Base-by-base conservation (phyloP, 2,888 invertebrate genomes). In the Mimas tiliae region DNA sequence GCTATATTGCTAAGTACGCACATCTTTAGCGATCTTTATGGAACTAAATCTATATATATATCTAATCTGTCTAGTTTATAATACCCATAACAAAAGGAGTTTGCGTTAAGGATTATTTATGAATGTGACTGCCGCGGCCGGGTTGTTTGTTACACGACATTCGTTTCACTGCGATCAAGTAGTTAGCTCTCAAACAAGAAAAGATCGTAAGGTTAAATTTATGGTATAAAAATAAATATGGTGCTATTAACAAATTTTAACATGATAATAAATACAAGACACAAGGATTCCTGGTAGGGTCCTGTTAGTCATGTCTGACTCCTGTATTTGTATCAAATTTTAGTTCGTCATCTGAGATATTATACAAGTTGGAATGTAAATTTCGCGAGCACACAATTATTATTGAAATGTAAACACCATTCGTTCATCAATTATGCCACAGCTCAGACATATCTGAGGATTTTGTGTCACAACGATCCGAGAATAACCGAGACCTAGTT, bases 401-500 rank as follows among this genome's bases (percentile, higher is more conserved):
- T 58, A 58, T 58, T 12, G 38, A 34, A 55, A 55, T n/a, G 55
- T 34, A 55, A 55, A 55, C 16, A n/a, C 55, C 52, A 51, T 21
- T 51, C 62, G 42, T 16, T 65, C 51, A 50, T 66, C 62, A 66
- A 52, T 33, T 52, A 65, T 33, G 42, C 52, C n/a, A 42, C 51
- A 14, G 50, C 38, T 38, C 34, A 42, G 48, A 66, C 62, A 52
- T 62, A 78, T 76, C 69, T 65, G 67, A 67, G 69, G 70, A 73
- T 77, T 77, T 80, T 75, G 75, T 83, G 79, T 78, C 79, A 75
- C 74, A 75, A 70, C 66, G 68, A 74, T 81, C 81, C 76, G 74
- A 79, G 72, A 87, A 86, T 85, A 87, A 80, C 74, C 68, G 67
- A 81, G 80, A 83, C 82, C 86, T 80, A 83, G 79, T 82, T 87